Base-by-base conservation (phyloP, 1,140 invertebrate species). In the Ceratina japonica region DNA sequence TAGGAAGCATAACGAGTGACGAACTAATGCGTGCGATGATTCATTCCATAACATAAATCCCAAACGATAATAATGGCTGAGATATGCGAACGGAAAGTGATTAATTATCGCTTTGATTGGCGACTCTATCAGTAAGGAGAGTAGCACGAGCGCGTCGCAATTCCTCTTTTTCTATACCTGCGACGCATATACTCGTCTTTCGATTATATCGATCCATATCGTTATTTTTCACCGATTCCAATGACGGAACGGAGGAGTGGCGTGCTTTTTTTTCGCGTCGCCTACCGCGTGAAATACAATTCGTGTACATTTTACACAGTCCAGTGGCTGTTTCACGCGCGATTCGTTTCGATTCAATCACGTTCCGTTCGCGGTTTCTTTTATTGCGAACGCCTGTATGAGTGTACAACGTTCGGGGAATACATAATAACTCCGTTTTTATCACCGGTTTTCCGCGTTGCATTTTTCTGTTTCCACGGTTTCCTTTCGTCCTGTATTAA, bases 31-130 rank as follows among this genome's bases (percentile, higher is more conserved):
- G 31, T 37, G 61, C 49, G 22, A 79, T 62, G 59, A 51, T 73
- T 22, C 71, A 63, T 63, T 16, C 59, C n/a, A 13, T 73, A 56
- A 27, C 76, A 44, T 44, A 73, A 79, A 16, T 56, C 12, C 37
- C 66, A 27, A 54, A 61, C 59, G n/a, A 12, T 37, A n/a, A 44
- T 37, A 73, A 65, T 51, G 20, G 13, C 3, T 3, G 16, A 27
- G 31, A 31, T 16, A 52, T 51, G 58, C 58, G 27, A 63, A 72
- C 61, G 69, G 64, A 78, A 73, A 78, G 51, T 65, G 27, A 79
- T 79, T 79, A 79, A 79, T 79, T 79, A 79, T 65, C 69, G 70
- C 51, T 56, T 79, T 44, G 76, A 79, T 79, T 79, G 58, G 76
- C 37, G 37, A 52, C n/a, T 31, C 44, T 31, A 31, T 31, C 27